Base-by-base conservation (phyloP, 1,140 invertebrate species). In the Dendroctonus valens region DNA sequence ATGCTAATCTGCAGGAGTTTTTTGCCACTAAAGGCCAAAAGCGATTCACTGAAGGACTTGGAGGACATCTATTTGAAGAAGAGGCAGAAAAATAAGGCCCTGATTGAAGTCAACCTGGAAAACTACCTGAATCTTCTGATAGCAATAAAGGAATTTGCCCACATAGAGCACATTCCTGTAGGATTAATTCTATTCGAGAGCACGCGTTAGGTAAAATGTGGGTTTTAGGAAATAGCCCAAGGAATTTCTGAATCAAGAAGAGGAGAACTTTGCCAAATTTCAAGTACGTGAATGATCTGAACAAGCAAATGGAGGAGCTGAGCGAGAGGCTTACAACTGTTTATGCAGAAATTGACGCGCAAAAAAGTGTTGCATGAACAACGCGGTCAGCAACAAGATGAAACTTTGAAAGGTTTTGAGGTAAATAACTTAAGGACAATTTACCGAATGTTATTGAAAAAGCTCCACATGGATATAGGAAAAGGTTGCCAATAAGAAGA, bases 201-300 rank as follows among this genome's bases (percentile, higher is more conserved):
- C 26, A 26, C 26, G 26, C 3, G 26, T 26, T 26, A 26, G 26
- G 26, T 26, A 26, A 26, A 26, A 26, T 15, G 26, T 9, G 37
- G 3, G 12, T 9, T 59, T 12, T 48, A 68, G 66, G 53, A 68
- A 3, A 73, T 94, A 37, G 89, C 89, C n/a, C 6, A 83, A 83
- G n/a, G 83, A 89, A 69, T 95, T 93, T 78, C 85, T 89, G 11
- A 87, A 90, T 54, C 88, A 91, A 70, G 93, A 96, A 75, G 91
- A 94, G 73, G 89, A 91, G 71, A 96, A 96, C 80, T 96, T 95
- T 79, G 91, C 92, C 0, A 82, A 93, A 1, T 97, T n/a, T 97
- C 77, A 94, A 90, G 77, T 96, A 94, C 76, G 92, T 97, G 2
- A 96, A 94, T 75, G 92, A 96, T 77, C 82, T 95, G 39, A 94